Evolutionary conservation across 2,888 invertebrate species (phyloP).

Genomic region (Epsilonema sp.): DNA sequence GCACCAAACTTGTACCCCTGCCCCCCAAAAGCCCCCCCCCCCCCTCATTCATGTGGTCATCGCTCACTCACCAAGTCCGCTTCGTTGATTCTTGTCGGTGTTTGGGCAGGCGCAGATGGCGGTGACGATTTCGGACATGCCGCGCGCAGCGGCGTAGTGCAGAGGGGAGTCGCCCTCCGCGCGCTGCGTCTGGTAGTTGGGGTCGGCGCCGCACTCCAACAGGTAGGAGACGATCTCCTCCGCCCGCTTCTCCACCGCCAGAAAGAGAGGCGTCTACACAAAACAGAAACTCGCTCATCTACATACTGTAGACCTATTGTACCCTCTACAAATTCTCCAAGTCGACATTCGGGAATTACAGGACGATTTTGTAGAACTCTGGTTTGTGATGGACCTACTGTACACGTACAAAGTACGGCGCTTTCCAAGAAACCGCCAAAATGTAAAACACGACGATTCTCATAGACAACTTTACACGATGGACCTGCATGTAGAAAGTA

Average conservation of each 20-base stretch:
- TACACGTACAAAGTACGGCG: too few species aligned
- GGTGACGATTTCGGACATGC: constrained; percentile 18
- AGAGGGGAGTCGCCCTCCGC: constrained; percentile 20
- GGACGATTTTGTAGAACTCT: too few species aligned
- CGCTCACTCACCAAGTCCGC: neutral
- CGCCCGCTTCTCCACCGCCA: constrained; percentile 21
- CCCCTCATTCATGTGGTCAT: too few species aligned
- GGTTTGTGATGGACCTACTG: too few species aligned
- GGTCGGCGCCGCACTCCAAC: constrained; percentile 22
- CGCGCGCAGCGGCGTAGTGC: constrained; percentile 24
- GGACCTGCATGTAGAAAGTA: too few species aligned
- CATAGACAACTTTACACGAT: too few species aligned
- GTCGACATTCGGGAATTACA: too few species aligned
- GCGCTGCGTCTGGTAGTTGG: constrained; percentile 17
- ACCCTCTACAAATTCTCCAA: too few species aligned
- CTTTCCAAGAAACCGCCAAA: too few species aligned
- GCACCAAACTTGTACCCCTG: too few species aligned
- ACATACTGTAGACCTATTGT: neutral
- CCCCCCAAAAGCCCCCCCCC: too few species aligned
- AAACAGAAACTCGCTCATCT: neutral
- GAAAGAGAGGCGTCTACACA: constrained; percentile 20
- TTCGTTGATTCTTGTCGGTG: constrained; percentile 11
- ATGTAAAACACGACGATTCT: too few species aligned
- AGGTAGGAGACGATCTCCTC: constrained; percentile 23
- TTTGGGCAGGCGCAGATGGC: constrained; percentile 2